A percentile compares a stretch with the other conserved stretches of the same genome.
phyloP scores from a whole-genome alignment of 2,888 invertebrate species.

The Ypsolopha scabrella region DNA sequence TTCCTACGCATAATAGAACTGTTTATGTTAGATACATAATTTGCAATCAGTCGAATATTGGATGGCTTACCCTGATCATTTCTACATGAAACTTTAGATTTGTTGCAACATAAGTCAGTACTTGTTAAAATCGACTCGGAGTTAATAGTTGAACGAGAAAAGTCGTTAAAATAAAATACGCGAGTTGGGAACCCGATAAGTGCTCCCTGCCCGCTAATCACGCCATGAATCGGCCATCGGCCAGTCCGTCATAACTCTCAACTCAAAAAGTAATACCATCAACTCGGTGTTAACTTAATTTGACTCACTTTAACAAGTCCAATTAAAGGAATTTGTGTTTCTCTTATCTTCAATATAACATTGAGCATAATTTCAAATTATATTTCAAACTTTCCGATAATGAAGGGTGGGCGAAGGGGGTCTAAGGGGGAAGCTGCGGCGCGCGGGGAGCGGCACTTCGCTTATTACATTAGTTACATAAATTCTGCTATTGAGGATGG shows the following conservation, averaged over 20 bases:
- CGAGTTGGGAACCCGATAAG: constrained; percentile 42
- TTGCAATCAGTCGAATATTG: background rate
- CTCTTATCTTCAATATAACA: constrained; percentile 72
- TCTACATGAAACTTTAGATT: no score
- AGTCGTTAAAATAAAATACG: constrained; percentile 33
- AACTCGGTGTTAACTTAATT: constrained; percentile 71
- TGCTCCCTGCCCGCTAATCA: constrained; percentile 51
- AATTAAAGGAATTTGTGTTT: constrained; percentile 72
- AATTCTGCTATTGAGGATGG: constrained; percentile 71
- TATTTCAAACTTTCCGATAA: constrained; percentile 72
- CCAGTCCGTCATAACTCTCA: constrained; percentile 65
- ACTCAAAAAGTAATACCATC: constrained; percentile 70
- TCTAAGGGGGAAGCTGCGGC: constrained; percentile 17
- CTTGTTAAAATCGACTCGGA: background rate
- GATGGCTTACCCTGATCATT: no score
- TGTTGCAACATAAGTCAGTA: no score
- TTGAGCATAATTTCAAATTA: constrained; percentile 72
- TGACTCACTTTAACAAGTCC: constrained; percentile 72
- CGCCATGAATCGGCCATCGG: constrained; percentile 39
- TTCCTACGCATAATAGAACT: background rate
- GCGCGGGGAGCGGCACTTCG: constrained; percentile 52
- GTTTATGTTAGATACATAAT: background rate
- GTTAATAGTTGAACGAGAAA: background rate
- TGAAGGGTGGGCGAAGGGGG: constrained; percentile 58
- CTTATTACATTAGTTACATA: constrained; percentile 72